A percentile compares a stretch with the other conserved stretches of the same genome.
phyloP scores from a whole-genome alignment of 2,888 invertebrate species.

The Meloe dianella region DNA sequence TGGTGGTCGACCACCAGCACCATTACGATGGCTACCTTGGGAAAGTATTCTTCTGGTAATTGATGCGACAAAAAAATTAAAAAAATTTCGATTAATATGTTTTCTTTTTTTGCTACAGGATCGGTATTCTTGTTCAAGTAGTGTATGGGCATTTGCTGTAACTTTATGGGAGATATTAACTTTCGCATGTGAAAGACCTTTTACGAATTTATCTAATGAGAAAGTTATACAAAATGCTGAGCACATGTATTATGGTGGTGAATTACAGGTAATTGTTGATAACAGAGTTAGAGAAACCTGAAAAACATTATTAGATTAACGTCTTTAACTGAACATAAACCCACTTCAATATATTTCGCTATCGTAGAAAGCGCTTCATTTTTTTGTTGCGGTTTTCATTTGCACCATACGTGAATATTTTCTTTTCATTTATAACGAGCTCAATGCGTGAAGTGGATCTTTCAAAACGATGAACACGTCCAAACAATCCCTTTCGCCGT shows the following conservation, averaged over 20 bases:
- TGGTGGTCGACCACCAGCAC: constrained; percentile 66
- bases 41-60: constrained; percentile 68
- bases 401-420: too few relatives aligned
- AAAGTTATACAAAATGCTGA: constrained; percentile 71
- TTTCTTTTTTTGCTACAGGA: constrained; percentile 59
- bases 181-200: constrained; percentile 67
- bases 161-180: constrained; percentile 71
- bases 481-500: neutral
- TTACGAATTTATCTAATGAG: constrained; percentile 66
- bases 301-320: too few relatives aligned
- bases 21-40: constrained; percentile 71
- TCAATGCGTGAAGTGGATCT: too few relatives aligned
- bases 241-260: constrained; percentile 69
- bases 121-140: constrained; percentile 68
- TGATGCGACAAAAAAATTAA: constrained; percentile 31
- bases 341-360: too few relatives aligned
- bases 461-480: too few relatives aligned
- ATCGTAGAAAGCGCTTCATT: too few relatives aligned
- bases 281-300: too few relatives aligned
- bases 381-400: neutral
- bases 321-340: too few relatives aligned
- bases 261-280: constrained; percentile 61
- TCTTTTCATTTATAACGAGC: too few relatives aligned
- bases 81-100: neutral
- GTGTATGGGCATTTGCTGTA: constrained; percentile 70